Conservation (phyloP, 1,140 invertebrate genomes). For the Choristoneura fumiferana region DNA sequence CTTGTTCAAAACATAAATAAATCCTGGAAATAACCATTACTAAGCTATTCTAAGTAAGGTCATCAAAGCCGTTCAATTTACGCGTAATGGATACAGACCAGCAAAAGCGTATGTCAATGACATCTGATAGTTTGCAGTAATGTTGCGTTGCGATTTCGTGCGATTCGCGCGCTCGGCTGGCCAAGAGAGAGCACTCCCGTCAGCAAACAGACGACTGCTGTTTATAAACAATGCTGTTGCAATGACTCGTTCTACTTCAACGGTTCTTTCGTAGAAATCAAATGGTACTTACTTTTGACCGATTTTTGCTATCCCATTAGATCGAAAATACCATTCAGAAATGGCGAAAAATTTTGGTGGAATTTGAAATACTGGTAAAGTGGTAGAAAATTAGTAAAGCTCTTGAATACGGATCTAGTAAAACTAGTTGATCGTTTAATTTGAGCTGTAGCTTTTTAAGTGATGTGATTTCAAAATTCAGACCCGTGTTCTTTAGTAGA, state of each 20-base stretch:
- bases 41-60: neutral
- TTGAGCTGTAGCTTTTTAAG: too few relatives aligned
- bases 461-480: too few relatives aligned
- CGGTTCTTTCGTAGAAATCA: slow-evolving; percentile 19
- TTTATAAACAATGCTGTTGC: slow-evolving; percentile 42
- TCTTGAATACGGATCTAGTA: too few relatives aligned
- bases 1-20: too few relatives aligned
- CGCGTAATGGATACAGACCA: slow-evolving; percentile 2
- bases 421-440: too few relatives aligned
- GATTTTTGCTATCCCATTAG: too few relatives aligned
- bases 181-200: slow-evolving; percentile 27
- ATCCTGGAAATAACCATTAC: neutral
- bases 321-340: too few relatives aligned
- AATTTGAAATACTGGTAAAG: too few relatives aligned
- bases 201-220: slow-evolving; percentile 23
- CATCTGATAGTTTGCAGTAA: slow-evolving; percentile 17
- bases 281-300: slow-evolving; percentile 22
- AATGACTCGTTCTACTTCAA: slow-evolving; percentile 28
- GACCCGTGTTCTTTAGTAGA: too few relatives aligned
- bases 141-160: slow-evolving; percentile 32
- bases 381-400: too few relatives aligned
- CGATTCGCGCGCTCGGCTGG: slow-evolving; percentile 23
- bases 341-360: too few relatives aligned
- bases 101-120: slow-evolving; percentile 28
- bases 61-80: slow-evolving; percentile 7